phyloP scores from a whole-genome alignment of 92 coral and sea anemone species.

The Zoanthus sansibaricus region DNA sequence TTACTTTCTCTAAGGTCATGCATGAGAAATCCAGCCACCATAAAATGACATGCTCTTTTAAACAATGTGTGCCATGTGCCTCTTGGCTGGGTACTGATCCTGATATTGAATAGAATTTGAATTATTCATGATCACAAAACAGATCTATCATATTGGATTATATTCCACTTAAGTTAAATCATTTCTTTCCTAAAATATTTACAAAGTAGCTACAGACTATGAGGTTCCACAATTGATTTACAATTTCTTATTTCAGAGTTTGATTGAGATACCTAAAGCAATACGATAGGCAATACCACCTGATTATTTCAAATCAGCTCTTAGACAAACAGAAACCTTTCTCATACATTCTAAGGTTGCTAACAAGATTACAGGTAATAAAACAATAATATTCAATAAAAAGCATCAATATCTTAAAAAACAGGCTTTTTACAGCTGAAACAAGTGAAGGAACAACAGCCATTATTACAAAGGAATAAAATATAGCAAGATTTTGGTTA shows the following conservation, averaged over 20 bases:
- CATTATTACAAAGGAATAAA: neutral
- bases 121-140: slow-evolving; percentile 25
- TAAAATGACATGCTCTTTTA: slow-evolving; percentile 11
- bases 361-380: slow-evolving; percentile 1
- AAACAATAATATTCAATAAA: neutral
- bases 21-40: neutral
- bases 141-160: neutral
- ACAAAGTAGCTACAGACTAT: neutral
- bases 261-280: neutral
- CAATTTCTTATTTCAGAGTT: neutral
- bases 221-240: neutral
- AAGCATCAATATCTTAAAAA: neutral
- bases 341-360: slow-evolving; percentile 37
- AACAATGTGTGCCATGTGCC: slow-evolving; percentile 38
- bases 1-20: neutral
- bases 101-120: slow-evolving; percentile 4
- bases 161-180: neutral
- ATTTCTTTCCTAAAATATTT: neutral
- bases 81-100: slow-evolving; percentile 1
- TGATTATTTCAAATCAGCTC: neutral
- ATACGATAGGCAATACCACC: neutral
- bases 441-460: neutral
- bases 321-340: neutral
- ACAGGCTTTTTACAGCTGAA: neutral
- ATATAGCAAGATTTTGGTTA: neutral